phyloP scores from a whole-genome alignment of 2,113 vertebrate genomes.

The Cebus imitator region DNA sequence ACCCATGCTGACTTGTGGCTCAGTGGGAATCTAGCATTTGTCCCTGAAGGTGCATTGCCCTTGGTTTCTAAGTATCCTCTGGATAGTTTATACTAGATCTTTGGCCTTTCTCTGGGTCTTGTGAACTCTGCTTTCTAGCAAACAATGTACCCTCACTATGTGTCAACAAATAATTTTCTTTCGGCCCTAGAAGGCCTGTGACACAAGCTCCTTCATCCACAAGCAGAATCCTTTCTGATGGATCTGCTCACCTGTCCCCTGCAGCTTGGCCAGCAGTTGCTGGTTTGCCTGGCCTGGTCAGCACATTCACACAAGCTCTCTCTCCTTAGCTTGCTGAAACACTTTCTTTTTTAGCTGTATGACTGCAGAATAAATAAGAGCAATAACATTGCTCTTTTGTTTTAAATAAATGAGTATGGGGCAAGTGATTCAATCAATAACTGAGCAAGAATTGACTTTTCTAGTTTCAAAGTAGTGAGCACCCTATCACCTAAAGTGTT shows the following conservation, averaged over 20 bases:
- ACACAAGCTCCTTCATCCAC: conserved; percentile 34
- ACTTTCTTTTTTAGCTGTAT: conserved; percentile 32
- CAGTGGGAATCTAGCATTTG: neutral
- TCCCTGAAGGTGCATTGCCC: neutral
- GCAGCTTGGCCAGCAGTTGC: neutral
- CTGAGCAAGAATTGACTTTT: neutral
- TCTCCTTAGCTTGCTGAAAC: neutral
- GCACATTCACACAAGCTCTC: neutral
- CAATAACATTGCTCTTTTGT: conserved; percentile 54
- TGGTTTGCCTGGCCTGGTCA: neutral
- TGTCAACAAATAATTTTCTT: neutral
- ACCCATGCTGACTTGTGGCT: neutral
- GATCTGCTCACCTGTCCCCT: neutral
- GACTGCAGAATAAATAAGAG: conserved; percentile 65
- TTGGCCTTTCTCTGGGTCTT: conserved; percentile 32
- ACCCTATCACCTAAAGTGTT: neutral
- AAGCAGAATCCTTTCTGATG: neutral
- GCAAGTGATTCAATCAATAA: conserved; percentile 44
- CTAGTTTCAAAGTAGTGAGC: neutral
- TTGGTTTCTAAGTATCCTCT: neutral
- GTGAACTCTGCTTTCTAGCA: conserved; percentile 12
- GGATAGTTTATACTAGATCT: neutral
- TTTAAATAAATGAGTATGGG: conserved; percentile 37
- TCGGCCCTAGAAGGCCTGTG: neutral
- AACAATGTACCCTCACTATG: neutral